Conservation (phyloP, 2,113 vertebrate species). For the Anarrhichthys ocellatus region DNA sequence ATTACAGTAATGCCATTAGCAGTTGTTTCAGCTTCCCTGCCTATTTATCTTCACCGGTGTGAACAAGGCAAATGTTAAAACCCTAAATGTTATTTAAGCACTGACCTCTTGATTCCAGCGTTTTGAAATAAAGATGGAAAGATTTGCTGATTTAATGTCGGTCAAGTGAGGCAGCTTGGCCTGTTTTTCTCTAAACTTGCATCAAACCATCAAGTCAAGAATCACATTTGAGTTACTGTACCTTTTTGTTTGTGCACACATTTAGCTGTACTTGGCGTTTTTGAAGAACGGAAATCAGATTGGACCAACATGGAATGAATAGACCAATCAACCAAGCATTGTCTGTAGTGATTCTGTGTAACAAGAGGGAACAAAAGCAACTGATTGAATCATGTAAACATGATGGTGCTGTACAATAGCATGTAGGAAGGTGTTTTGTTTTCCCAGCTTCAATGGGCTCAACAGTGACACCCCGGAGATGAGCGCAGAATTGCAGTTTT, state of each 20-base stretch:
- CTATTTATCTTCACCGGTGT: constrained; percentile 25
- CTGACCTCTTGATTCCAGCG: not conserved
- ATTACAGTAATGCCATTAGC: constrained; percentile 39
- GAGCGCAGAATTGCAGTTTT: constrained; percentile 44
- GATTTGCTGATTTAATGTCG: not conserved
- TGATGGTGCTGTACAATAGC: not conserved
- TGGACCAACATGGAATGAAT: constrained; percentile 7
- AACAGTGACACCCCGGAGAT: constrained; percentile 61
- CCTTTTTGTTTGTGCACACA: not conserved
- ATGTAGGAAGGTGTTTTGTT: constrained; percentile 3
- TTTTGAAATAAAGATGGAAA: not conserved
- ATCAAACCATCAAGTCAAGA: not conserved
- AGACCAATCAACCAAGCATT: constrained; percentile 16
- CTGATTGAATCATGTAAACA: constrained; percentile 44
- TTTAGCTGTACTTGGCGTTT: not conserved
- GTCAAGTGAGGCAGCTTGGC: too few species aligned
- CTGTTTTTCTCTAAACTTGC: not conserved
- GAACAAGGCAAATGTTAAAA: not conserved
- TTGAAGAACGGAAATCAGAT: not conserved
- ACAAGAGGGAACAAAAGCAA: constrained; percentile 24
- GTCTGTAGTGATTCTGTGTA: constrained; percentile 3
- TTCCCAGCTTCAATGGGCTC: constrained; percentile 9
- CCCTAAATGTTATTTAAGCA: not conserved
- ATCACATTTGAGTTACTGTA: not conserved
- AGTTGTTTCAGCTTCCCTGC: constrained; percentile 30